Conservation (phyloP, 2,113 vertebrate species). For the Patagioenas fasciata region DNA sequence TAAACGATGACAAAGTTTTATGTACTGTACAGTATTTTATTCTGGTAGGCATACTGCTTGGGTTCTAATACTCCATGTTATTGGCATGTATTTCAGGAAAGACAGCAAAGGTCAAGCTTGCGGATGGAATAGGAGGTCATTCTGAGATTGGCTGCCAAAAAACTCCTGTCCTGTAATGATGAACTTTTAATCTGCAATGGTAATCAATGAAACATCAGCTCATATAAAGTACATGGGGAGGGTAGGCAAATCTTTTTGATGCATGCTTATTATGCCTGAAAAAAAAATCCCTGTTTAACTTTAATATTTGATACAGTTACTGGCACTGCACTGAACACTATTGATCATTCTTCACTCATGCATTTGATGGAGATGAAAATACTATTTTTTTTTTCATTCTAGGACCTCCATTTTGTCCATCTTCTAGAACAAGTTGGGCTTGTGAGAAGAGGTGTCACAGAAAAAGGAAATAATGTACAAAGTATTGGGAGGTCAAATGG, state of each 20-base stretch:
- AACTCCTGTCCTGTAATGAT: not conserved
- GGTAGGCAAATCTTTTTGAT: not conserved
- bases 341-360: not conserved
- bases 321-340: not conserved
- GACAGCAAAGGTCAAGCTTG: not conserved
- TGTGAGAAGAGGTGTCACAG: not conserved
- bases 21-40: not conserved
- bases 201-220: not conserved
- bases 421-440: not conserved
- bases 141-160: not conserved
- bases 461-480: not conserved
- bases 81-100: not conserved
- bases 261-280: not conserved
- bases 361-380: not conserved
- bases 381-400: not conserved
- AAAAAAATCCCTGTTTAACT: not conserved
- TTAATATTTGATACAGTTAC: not conserved
- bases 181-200: not conserved
- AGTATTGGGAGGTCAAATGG: not conserved
- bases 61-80: not conserved
- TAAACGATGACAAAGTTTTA: not conserved
- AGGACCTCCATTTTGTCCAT: not conserved
- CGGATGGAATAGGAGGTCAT: not conserved
- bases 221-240: not conserved
- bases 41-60: not conserved